Conservation (phyloP, 2,797 vertebrate genomes). For the Discoglossus pictus region DNA sequence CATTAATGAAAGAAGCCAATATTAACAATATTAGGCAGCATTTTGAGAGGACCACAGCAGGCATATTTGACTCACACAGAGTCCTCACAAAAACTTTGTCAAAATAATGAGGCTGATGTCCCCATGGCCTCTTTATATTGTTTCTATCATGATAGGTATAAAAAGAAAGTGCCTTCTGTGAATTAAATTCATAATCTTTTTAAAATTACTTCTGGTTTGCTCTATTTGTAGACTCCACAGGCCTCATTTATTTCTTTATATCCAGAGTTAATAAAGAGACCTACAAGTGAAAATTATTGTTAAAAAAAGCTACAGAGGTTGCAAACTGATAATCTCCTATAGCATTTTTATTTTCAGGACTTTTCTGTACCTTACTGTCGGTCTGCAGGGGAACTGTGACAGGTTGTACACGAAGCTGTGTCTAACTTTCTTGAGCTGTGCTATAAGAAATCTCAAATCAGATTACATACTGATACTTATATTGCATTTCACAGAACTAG, state of each 20-base stretch:
- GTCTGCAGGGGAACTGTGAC: slow-evolving; percentile 8
- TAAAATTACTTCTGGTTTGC: slow-evolving; percentile 34
- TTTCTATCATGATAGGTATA: slow-evolving; percentile 35
- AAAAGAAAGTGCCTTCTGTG: slow-evolving; percentile 27
- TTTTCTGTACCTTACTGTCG: slow-evolving; percentile 9
- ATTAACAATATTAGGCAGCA: slow-evolving; percentile 31
- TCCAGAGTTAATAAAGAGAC: slow-evolving; percentile 34
- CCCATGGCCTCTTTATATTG: slow-evolving; percentile 44
- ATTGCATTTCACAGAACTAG: slow-evolving; percentile 10
- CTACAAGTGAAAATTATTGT: slow-evolving; percentile 22
- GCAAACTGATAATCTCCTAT: slow-evolving; percentile 22
- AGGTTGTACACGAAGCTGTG: slow-evolving; percentile 17
- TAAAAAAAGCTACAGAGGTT: slow-evolving; percentile 1
- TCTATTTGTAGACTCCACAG: slow-evolving; percentile 28
- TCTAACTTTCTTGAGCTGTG: slow-evolving; percentile 13
- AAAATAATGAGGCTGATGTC: slow-evolving; percentile 39
- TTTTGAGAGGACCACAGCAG: slow-evolving; percentile 37
- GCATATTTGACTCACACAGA: slow-evolving; percentile 29
- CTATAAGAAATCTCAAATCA: slow-evolving; percentile 19
- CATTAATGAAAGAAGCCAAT: slow-evolving; percentile 19
- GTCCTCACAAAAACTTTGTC: slow-evolving; percentile 33
- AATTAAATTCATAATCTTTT: slow-evolving; percentile 46
- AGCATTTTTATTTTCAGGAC: slow-evolving; percentile 2
- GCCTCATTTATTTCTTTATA: slow-evolving; percentile 32
- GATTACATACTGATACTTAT: slow-evolving; percentile 25